Percentiles rank a stretch among this genome's conserved stretches.
phyloP scores from a whole-genome alignment of 1,140 invertebrate species.

The Papilio aristodemus region DNA sequence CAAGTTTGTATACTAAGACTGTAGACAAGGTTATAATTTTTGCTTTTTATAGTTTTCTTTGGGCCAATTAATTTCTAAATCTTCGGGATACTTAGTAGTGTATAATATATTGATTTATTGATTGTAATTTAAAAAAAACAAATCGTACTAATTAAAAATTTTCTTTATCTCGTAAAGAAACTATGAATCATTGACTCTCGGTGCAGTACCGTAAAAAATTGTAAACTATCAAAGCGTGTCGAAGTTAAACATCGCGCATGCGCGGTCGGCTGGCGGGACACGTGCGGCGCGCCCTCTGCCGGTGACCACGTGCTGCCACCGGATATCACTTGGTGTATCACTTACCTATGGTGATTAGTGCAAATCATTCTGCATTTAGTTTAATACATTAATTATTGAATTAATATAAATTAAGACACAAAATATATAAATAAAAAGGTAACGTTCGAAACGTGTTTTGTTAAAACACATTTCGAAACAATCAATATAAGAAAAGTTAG shows the following conservation, averaged over 20 bases:
- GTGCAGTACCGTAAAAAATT: conserved; percentile 7
- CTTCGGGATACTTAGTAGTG: too few species aligned
- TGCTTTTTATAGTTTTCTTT: too few species aligned
- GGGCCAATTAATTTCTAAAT: too few species aligned
- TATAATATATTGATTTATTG: too few species aligned
- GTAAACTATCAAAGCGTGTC: conserved; percentile 6
- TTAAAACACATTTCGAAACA: too few species aligned
- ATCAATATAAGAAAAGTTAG: conserved; percentile 15
- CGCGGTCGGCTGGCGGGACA: neutral
- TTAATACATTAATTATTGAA: neutral
- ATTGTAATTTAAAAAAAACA: too few species aligned
- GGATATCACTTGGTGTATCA: neutral
- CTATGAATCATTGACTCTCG: neutral
- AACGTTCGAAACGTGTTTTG: too few species aligned
- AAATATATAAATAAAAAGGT: too few species aligned
- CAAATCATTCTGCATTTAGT: neutral
- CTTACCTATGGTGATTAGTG: neutral
- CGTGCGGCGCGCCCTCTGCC: conserved; percentile 6
- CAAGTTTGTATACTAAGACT: too few species aligned
- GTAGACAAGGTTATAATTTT: too few species aligned
- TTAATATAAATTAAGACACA: too few species aligned
- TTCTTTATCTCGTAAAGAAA: neutral
- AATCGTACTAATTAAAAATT: too few species aligned
- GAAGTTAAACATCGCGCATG: conserved; percentile 8
- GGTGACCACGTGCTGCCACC: neutral